A percentile compares a stretch with the other conserved stretches of the same genome.
These are phyloP conservation scores for Tenthredo mesomela DNA, from an alignment of 2,888 invertebrate genomes.

Conservation along the genomic window DNA sequence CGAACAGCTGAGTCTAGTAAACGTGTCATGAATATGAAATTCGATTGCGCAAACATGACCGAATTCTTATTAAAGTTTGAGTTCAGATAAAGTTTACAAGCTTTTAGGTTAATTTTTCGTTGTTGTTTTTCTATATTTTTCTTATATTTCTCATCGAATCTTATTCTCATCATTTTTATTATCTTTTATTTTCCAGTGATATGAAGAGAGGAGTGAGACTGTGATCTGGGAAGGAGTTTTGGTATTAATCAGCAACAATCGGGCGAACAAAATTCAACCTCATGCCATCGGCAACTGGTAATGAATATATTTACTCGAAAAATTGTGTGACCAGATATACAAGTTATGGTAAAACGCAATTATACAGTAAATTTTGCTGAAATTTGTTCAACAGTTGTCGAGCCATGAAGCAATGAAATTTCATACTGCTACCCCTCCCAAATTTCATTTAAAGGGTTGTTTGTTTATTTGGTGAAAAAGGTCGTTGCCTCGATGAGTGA, in stretches of 20 bases:
- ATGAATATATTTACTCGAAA: background rate
- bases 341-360: background rate
- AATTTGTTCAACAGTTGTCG: background rate
- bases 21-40: background rate
- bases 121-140: background rate
- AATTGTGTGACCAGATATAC: background rate
- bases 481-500: background rate
- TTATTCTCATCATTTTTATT: background rate
- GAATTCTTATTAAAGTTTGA: background rate
- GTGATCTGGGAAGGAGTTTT: slow-evolving; percentile 58
- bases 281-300: slow-evolving; percentile 75
- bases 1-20: background rate
- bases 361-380: background rate
- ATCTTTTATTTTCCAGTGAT: slow-evolving; percentile 64
- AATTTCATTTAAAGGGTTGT: background rate
- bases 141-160: background rate
- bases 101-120: background rate
- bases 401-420: background rate
- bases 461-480: background rate
- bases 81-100: background rate
- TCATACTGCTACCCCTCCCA: background rate
- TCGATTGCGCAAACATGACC: background rate
- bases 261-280: slow-evolving; percentile 64
- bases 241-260: slow-evolving; percentile 55
- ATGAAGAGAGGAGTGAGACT: slow-evolving; percentile 65